These are phyloP conservation scores for Spilarctia lutea DNA, from an alignment of 2,888 invertebrate species.

Conservation along the genomic window DNA sequence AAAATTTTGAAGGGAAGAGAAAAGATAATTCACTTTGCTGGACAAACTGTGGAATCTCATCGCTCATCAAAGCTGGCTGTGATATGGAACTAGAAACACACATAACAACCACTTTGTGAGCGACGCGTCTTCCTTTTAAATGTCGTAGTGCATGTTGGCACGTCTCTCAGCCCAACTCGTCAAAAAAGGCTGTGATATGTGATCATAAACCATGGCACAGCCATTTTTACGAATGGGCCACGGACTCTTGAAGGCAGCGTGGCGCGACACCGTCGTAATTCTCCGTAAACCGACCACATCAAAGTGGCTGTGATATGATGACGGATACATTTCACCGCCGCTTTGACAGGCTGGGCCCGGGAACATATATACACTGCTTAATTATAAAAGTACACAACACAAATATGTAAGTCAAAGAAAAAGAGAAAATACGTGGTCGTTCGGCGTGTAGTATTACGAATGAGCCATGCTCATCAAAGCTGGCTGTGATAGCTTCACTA, in stretches of 20 bases:
- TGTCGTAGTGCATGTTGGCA: constrained; percentile 40
- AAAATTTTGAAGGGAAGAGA: neutral
- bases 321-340: constrained; percentile 93
- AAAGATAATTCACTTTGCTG: constrained; percentile 7
- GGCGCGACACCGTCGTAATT: constrained; percentile 37
- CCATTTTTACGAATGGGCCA: constrained; percentile 91
- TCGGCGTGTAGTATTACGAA: constrained; percentile 70
- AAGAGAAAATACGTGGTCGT: neutral
- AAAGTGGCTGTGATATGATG: constrained; percentile 99
- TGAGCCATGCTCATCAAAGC: constrained; percentile 95
- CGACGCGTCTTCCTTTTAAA: constrained; percentile 71
- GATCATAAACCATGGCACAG: constrained; percentile 89
- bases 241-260: constrained; percentile 53
- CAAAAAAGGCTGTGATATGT: constrained; percentile 98
- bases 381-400: neutral
- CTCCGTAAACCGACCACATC: constrained; percentile 92
- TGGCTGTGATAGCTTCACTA: constrained; percentile 94
- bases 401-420: constrained; percentile 1
- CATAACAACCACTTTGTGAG: constrained; percentile 97
- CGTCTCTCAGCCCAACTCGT: constrained; percentile 92
- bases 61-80: constrained; percentile 99
- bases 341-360: constrained; percentile 93
- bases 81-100: constrained; percentile 92
- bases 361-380: constrained; percentile 54
- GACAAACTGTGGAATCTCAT: constrained; percentile 38